Base-by-base conservation (phyloP, 2,113 vertebrate genomes). In the Toxotes chatareus region DNA sequence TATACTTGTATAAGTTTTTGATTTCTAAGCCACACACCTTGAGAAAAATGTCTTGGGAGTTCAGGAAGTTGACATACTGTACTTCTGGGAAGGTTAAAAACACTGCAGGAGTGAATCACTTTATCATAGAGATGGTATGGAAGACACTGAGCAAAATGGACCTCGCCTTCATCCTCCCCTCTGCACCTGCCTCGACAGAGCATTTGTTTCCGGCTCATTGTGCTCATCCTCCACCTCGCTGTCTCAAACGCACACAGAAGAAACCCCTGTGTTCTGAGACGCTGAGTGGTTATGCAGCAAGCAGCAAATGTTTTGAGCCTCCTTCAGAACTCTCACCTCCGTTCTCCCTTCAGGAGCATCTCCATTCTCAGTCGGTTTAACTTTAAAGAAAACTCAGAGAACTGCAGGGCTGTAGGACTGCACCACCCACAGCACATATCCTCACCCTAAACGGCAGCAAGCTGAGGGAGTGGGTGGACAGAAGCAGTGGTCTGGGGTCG, bases 381-480 rank as follows among this genome's bases (percentile, higher is more conserved):
- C 73, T 73, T 66, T n/a, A 57, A 83, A 70, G 38, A 72, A 78
- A 77, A 65, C 9, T 4, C 2, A 49, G 47, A 38, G 62, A 87
- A 64, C 68, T 72, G 27, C 27, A 27, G 27, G 27, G 27, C 27
- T 75, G 68, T 11, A 32, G 63, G 73, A 31, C 53, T 57, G 32
- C 67, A 36, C 79, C 81, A 83, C 84, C 86, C 73, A 89, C 80
- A 72, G 66, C 40, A 60, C 63, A 67, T 63, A 70, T 80, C 72
- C 68, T 80, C 65, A 83, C 80, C 60, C 72, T 85, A 51, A 78
- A 73, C 70, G 78, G 82, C 32, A 46, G 69, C 68, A 76, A 73
- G 71, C 84, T 71, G 65, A 71, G 82, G 51, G 83, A 86, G 92
- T 89, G 81, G 89, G 91, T 74, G 86, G 80, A 83, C 42, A 82